Evolutionary conservation across 2,113 vertebrate species (phyloP).

Genomic region (Barbus barbus): DNA sequence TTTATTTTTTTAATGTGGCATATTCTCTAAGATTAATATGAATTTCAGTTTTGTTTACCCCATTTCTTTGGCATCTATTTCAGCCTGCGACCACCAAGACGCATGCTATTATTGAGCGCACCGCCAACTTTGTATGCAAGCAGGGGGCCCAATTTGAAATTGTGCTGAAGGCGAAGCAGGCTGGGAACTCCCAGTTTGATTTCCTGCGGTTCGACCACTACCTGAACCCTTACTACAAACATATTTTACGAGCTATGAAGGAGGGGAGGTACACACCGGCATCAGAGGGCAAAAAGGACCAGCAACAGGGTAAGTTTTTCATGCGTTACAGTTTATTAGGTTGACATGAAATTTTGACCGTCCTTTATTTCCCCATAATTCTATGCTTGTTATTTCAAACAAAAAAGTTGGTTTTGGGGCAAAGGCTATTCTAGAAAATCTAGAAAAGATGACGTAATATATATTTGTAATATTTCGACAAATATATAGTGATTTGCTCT

Average conservation of each 20-base stretch:
- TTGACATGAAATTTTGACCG: not conserved
- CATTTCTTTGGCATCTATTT: slow-evolving; percentile 41
- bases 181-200: slow-evolving; percentile 96
- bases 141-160: slow-evolving; percentile 98
- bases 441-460: too few relatives aligned
- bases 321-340: not conserved
- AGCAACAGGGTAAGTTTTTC: slow-evolving; percentile 76
- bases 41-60: not conserved
- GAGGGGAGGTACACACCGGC: slow-evolving; percentile 85
- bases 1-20: not conserved
- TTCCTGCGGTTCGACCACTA: slow-evolving; percentile 98
- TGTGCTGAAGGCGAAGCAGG: slow-evolving; percentile 95
- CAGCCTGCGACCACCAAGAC: slow-evolving; percentile 96
- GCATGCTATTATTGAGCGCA: slow-evolving; percentile 96
- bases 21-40: not conserved
- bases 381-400: too few relatives aligned
- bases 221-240: slow-evolving; percentile 98
- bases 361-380: not conserved
- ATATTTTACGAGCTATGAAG: slow-evolving; percentile 95
- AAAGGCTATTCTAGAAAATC: not conserved
- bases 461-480: too few relatives aligned
- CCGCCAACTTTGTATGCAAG: slow-evolving; percentile 93
- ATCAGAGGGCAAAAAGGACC: slow-evolving; percentile 74
- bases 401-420: too few relatives aligned
- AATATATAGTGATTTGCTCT: too few relatives aligned